These are phyloP conservation scores for Scaptomyza caliginosa DNA, from an alignment of 2,888 invertebrate species.

Conservation along the genomic window DNA sequence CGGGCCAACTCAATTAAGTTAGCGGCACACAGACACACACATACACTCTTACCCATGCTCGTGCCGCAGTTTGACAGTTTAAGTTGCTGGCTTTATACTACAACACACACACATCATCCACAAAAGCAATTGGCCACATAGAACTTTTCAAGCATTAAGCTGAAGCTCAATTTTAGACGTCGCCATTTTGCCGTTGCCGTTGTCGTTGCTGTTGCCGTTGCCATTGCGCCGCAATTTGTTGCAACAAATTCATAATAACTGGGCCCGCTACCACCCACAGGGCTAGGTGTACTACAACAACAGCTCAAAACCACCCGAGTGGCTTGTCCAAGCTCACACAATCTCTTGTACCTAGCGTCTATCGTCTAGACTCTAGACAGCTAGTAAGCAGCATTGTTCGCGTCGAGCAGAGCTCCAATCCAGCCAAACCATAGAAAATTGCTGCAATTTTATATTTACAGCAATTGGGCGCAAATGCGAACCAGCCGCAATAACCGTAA, in stretches of 20 bases:
- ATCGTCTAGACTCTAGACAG: not conserved
- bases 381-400: slow-evolving; percentile 43
- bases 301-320: slow-evolving; percentile 52
- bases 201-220: slow-evolving; percentile 33
- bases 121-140: slow-evolving; percentile 32
- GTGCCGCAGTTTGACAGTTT: slow-evolving; percentile 7
- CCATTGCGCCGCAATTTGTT: slow-evolving; percentile 56
- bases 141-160: slow-evolving; percentile 2
- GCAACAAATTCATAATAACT: slow-evolving; percentile 74
- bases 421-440: slow-evolving; percentile 78
- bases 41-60: not conserved
- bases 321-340: slow-evolving; percentile 41
- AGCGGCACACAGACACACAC: slow-evolving; percentile 14
- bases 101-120: slow-evolving; percentile 61
- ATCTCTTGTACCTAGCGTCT: not conserved
- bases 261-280: slow-evolving; percentile 78
- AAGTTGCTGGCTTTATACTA: not conserved
- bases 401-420: slow-evolving; percentile 70
- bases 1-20: slow-evolving; percentile 66
- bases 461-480: slow-evolving; percentile 77
- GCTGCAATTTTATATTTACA: slow-evolving; percentile 79
- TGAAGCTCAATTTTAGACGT: slow-evolving; percentile 39
- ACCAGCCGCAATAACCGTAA: slow-evolving; percentile 35
- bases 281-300: slow-evolving; percentile 51
- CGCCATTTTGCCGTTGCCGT: slow-evolving; percentile 42